Evolutionary conservation across 2,797 vertebrate species (phyloP), one percentile per base, ranked within the genome.

Genomic region (Lophius americanus): DNA sequence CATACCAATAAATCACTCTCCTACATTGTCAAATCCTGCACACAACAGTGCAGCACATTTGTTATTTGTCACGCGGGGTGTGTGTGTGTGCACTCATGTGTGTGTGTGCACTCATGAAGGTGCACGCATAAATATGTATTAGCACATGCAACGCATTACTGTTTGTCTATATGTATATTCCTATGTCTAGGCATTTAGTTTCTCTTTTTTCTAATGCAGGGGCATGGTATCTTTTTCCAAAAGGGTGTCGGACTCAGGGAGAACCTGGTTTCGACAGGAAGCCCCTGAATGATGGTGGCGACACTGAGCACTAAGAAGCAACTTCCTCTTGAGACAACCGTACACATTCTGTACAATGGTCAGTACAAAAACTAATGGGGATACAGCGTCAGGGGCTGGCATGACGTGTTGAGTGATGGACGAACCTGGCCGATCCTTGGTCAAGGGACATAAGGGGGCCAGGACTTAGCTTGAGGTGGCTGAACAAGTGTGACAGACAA

Each of bases 1-100:
- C 77, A 39, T 67, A 12, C 82, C 85, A 80, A 92, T 91, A 92
- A 92, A 92, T 93, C 92, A 92, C 81, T 77, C 83, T 84, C 70
- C 65, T 79, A 68, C 85, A 79, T 80, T 90, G 88, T 91, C 88
- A 90, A 75, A 73, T 76, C 81, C 71, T 79, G 85, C 85, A 87
- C 81, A 86, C 89, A 72, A 74, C 88, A 75, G 73, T 60, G 84
- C 82, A 64, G 85, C 88, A 84, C 91, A 93, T 89, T 90, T 88
- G 89, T 92, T 88, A 91, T 87, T 76, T 88, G 85, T 88, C 80
- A 71, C 51, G 61, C 48, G 9, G 69, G 50, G 47, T 48, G 68
- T 75, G 87, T 67, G 68, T 74, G 60, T 63, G 76, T 75, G 81
- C 69, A 70, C 39, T 74, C 79, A 38, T 65, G 66, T 67, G 11